Evolutionary conservation across 1,140 invertebrate genomes (phyloP), one percentile per base, ranked within the genome.

Genomic region (Aphelinus atriplicis): DNA sequence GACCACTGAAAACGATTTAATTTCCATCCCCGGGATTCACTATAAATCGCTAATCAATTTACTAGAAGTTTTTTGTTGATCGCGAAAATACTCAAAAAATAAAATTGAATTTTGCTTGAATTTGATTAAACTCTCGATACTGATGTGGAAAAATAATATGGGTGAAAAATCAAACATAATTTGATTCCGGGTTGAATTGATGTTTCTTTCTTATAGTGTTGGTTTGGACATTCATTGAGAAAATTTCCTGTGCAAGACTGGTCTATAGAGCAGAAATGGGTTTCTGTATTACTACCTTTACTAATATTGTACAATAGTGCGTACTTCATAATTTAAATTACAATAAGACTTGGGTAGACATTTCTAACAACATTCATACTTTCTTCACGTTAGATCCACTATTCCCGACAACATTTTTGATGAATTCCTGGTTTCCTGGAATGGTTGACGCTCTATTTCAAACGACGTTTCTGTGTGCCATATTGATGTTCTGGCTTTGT

Each of bases 241-340:
- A 96, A 94, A 84, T 98, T 96, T 89, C 92, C 94, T 0, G 89
- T 97, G 2, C 91, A 93, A 79, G 96, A 98, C 87, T 99, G 97
- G 97, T 97, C 97, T 3, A 97, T 98, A 79, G 97, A 99, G 88
- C 97, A 99, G 83, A 97, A 96, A 87, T 99, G 97, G 97, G 93
- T 98, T 81, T 95, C 95, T 1, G 87, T 97, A 45, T 89, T 99
- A 46, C 88, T 99, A 75, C 96, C 96, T n/a, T 86, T 97, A 1
- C 89, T 98, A 1, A 89, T 98, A 67, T 89, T 98, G 43, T 98
- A 97, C 82, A 95, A 99, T 89, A 96, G 97, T 98, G 89, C 91
- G 90, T 88, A 46, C 60, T 51, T 43, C 4, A 56, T 65, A 9
- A 9, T 1, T 47, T 64, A 64, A 51, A 56, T 68, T 45, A 50